phyloP scores from a whole-genome alignment of 2,113 vertebrate species.

The Colistium nudipinnis region DNA sequence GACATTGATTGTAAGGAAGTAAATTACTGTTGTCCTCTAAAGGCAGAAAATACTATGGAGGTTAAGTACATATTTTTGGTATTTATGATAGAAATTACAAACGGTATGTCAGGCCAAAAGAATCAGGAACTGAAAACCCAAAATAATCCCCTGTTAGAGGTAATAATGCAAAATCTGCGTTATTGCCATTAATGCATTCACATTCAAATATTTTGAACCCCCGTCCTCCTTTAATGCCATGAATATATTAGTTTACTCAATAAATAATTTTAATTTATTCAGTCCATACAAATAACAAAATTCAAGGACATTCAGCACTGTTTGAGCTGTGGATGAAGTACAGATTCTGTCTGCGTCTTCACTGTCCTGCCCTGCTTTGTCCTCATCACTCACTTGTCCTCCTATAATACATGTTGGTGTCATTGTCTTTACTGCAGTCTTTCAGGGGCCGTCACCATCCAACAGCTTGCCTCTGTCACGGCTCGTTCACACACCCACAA shows the following conservation, averaged over 20 bases:
- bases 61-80: background rate
- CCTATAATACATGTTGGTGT: constrained; percentile 17
- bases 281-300: too few species aligned
- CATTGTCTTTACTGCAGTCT: constrained; percentile 48
- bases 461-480: constrained; percentile 63
- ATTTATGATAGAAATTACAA: background rate
- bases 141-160: too few species aligned
- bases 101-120: too few species aligned
- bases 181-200: background rate
- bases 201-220: background rate
- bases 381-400: constrained; percentile 37
- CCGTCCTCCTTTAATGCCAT: background rate
- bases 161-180: background rate
- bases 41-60: background rate
- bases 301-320: too few species aligned
- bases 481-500: constrained; percentile 50
- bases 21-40: background rate
- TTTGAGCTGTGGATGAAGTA: constrained; percentile 1
- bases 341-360: constrained; percentile 11
- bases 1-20: too few species aligned
- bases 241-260: too few species aligned
- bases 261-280: too few species aligned
- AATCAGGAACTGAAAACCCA: too few species aligned
- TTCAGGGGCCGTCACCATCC: constrained; percentile 44
- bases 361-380: constrained; percentile 21